Percentiles rank a stretch among this genome's conserved stretches.
Evolutionary conservation across 2,113 vertebrate species (phyloP).

Genomic region (Tetrax tetrax): DNA sequence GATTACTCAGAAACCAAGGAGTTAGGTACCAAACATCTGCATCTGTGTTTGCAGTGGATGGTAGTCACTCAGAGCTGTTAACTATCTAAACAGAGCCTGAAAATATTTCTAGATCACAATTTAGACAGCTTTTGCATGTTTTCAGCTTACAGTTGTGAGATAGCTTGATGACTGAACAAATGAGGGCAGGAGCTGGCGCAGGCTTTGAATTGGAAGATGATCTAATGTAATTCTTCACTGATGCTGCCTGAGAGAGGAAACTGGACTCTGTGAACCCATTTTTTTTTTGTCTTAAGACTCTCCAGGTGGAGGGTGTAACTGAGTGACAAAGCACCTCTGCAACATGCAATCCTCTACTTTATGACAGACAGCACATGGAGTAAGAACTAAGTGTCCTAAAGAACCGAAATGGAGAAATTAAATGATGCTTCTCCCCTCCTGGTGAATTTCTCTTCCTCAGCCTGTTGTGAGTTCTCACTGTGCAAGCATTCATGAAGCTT

Average conservation of each 20-base stretch:
- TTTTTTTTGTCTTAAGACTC: not conserved
- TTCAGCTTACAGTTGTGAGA: not conserved
- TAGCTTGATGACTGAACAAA: not conserved
- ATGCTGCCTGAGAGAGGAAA: not conserved
- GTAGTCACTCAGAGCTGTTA: not conserved
- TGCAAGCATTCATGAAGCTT: not conserved
- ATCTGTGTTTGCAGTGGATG: not conserved
- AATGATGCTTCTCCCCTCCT: not conserved
- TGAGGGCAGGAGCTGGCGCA: not conserved
- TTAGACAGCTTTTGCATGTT: not conserved
- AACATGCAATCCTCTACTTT: not conserved
- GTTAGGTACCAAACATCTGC: not conserved
- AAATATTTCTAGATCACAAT: not conserved
- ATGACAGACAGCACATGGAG: rapidly evolving
- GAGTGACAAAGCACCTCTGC: not conserved
- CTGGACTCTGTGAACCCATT: not conserved
- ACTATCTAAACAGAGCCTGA: not conserved
- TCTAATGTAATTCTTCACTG: not conserved
- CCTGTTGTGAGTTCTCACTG: not conserved
- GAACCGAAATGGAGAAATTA: not conserved
- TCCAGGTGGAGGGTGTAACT: not conserved
- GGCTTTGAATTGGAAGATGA: not conserved
- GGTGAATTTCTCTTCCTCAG: not conserved
- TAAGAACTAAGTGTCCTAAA: not conserved
- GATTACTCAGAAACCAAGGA: not conserved